Conservation (phyloP, 2,113 vertebrate species). For the Sisor rabdophorus region DNA sequence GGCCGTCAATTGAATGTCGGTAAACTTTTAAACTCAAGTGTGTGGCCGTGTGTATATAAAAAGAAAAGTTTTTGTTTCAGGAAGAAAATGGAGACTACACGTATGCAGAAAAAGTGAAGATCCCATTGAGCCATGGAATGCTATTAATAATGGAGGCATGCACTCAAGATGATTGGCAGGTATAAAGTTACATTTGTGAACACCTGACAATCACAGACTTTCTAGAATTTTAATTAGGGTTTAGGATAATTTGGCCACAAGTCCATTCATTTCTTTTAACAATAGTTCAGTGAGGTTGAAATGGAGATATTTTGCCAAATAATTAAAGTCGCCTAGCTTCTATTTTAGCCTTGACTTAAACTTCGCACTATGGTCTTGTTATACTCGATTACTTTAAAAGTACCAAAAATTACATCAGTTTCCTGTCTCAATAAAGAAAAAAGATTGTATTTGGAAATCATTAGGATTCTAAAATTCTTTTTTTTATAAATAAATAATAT, state of each 20-base stretch:
- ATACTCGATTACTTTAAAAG: neutral
- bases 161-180: slow-evolving; percentile 95
- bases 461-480: too few species aligned
- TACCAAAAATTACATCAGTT: neutral
- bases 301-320: neutral
- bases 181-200: slow-evolving; percentile 40
- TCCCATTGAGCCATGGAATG: slow-evolving; percentile 84
- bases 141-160: slow-evolving; percentile 92
- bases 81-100: slow-evolving; percentile 85
- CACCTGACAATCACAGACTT: too few species aligned
- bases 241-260: neutral
- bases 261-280: neutral
- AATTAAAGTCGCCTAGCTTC: neutral
- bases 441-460: too few species aligned
- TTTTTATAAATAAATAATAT: too few species aligned
- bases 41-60: neutral
- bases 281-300: neutral
- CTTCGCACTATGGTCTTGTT: neutral
- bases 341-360: neutral
- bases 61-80: slow-evolving; percentile 59
- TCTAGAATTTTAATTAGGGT: neutral
- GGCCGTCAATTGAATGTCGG: neutral
- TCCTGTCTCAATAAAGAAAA: too few species aligned
- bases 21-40: neutral
- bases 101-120: slow-evolving; percentile 74